Evolutionary conservation across 2,113 vertebrate species (phyloP).

Genomic region (Oncorhynchus kisutch): DNA sequence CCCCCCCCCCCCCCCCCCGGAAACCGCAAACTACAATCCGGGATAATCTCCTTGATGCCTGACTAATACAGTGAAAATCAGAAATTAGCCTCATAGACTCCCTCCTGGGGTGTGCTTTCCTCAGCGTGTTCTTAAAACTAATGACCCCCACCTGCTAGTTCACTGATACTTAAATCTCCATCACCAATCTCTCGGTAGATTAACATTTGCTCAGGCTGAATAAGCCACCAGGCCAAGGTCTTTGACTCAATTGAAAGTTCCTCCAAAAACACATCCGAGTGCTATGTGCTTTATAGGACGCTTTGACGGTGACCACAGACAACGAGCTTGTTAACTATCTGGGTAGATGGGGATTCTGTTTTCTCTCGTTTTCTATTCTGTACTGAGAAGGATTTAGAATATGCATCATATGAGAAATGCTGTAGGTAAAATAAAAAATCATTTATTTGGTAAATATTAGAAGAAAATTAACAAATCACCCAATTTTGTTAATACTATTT

Average conservation of each 20-base stretch:
- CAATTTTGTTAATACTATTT: not conserved
- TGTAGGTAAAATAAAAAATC: too few species aligned
- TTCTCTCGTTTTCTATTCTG: not conserved
- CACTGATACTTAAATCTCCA: not conserved
- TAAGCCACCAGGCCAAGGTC: too few species aligned
- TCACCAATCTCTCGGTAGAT: too few species aligned
- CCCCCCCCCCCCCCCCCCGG: too few species aligned
- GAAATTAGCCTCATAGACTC: not conserved
- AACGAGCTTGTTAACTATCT: not conserved
- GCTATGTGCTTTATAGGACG: too few species aligned
- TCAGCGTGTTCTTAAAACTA: not conserved
- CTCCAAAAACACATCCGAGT: too few species aligned
- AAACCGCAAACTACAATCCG: not conserved
- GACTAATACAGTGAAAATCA: not conserved
- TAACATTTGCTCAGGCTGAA: too few species aligned
- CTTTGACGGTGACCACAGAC: not conserved
- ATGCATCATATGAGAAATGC: too few species aligned
- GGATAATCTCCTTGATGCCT: not conserved
- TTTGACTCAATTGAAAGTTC: too few species aligned
- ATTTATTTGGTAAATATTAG: too few species aligned
- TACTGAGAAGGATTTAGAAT: too few species aligned
- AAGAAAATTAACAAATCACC: too few species aligned
- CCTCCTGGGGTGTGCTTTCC: not conserved
- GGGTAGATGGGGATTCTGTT: not conserved
- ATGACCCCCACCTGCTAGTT: not conserved